Percentiles rank a stretch among this genome's conserved stretches.
Conservation (phyloP, 2,113 vertebrate species). For the Baryphthengus martii region DNA sequence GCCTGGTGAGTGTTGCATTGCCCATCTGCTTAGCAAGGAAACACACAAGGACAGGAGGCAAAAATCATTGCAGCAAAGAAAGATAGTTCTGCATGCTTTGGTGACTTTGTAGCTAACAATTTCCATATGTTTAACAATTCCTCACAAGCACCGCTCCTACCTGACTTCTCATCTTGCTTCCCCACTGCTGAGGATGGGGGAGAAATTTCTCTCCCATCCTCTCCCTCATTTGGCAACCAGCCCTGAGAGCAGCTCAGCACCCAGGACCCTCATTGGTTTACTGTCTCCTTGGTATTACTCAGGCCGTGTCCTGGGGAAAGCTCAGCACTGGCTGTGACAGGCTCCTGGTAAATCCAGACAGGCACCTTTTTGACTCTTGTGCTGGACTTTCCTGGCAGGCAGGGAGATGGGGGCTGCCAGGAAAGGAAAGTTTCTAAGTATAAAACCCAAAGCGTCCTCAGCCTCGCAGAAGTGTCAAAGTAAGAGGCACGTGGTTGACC, state of each 20-base stretch:
- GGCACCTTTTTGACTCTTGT: not conserved
- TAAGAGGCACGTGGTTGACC: not conserved
- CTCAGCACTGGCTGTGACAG: not conserved
- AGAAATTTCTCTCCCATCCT: not conserved
- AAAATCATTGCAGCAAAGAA: not conserved
- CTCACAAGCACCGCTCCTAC: not conserved
- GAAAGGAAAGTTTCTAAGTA: slow-evolving; percentile 30
- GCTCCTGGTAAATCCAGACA: not conserved
- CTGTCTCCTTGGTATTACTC: not conserved
- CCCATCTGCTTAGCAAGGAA: not conserved
- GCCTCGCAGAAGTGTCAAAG: not conserved
- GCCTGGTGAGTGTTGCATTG: not conserved
- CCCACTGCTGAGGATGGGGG: not conserved
- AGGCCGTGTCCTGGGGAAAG: not conserved
- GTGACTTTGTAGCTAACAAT: not conserved
- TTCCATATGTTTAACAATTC: not conserved
- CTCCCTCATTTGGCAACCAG: not conserved
- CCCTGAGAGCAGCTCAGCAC: not conserved
- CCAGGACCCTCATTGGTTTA: not conserved
- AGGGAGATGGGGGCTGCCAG: not conserved
- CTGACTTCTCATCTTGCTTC: not conserved
- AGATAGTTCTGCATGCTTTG: not conserved
- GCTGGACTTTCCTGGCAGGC: slow-evolving; percentile 11
- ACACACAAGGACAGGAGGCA: not conserved
- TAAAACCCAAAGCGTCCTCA: not conserved